Evolutionary conservation across 2,888 invertebrate species (phyloP), one percentile per base, ranked within the genome.

Genomic region (Emmelina monodactyla): DNA sequence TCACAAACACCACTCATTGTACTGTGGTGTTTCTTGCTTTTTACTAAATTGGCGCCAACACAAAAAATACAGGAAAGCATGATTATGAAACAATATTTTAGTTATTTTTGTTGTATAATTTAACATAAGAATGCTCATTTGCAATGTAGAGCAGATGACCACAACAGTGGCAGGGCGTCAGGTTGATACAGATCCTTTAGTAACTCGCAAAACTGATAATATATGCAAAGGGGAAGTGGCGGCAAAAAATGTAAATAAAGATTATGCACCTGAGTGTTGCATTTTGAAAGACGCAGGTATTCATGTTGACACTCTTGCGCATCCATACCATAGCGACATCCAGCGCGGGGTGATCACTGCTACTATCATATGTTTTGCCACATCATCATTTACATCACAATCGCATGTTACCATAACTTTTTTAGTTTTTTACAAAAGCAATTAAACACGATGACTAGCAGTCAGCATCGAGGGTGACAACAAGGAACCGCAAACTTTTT

Each of bases 211-310:
- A 72, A 69, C 59, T 64, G 54, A 53, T 76, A 76, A 79, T 73
- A 61, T 79, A 79, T 78, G 75, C 76, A 76, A 76, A 75, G 79
- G 79, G 78, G 73, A 76, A 78, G 71, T 58, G 50, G 58, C 50
- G 53, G 68, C 63, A 68, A 67, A 69, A 71, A 71, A 57, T 55
- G 53, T 59, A 68, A 71, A 75, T 69, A 72, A 72, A 71, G 73
- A 66, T 73, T 70, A 75, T 67, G 61, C 79, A 79, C 78, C 76
- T 78, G 75, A 78, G 51, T 49, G 52, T 43, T 58, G 62, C 68
- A 55, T 57, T 49, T 11, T 62, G 54, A 57, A 55, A 62, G 62
- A 50, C 52, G 57, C 67, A 61, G 65, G 60, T 69, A 64, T n/a
- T 55, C 54, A 49, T 47, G 52, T 52, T 49, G 62, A 61, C 66